Base-by-base conservation (phyloP, 2,113 vertebrate species). In the Leptodactylus fuscus region DNA sequence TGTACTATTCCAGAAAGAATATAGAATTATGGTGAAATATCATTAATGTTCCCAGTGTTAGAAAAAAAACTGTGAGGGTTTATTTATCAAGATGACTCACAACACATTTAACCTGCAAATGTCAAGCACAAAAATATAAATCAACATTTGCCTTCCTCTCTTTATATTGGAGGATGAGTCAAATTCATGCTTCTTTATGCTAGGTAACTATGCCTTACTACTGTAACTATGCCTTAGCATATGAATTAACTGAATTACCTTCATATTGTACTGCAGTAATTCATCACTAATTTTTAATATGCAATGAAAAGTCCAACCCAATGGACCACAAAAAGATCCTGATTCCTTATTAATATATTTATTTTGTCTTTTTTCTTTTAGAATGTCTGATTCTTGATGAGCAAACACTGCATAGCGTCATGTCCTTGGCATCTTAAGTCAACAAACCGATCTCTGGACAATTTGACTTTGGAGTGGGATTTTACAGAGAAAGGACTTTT, bases 391-490 rank as follows among this genome's bases (percentile, higher is more conserved):
- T 60, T 34, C 34, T 22, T 38, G 65, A 73, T 55, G 48, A 82
- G 20, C 48, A 69, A 44, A 46, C 34, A 32, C 70, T 55, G 34
- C n/a, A 34, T n/a, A 44, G 27, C 38, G 75, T 53, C 34, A 73
- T 83, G 51, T 24, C 29, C 46, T 24, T 5, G 32, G 13, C 20
- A 82, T 32, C 48, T 51, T 34, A 53, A 53, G 3, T 70, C 5
- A 41, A 24, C 67, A 27, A 27, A 18, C 20, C 53, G 34, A 55
- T 1, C 70, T 12, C 15, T 18, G 73, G 81, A 83, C 16, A 27
- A 83, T 44, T 73, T n/a, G 9, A 32, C 69, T 83, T 34, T 74
- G 69, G 51, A 58, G 29, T 44, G 34, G 48, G 27, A 5, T 73
- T 44, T 60, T n/a, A 83, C 60, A n/a, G 34, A 46, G 27, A 18